Evolutionary conservation across 2,113 vertebrate genomes (phyloP).

Genomic region (Barbus barbus): DNA sequence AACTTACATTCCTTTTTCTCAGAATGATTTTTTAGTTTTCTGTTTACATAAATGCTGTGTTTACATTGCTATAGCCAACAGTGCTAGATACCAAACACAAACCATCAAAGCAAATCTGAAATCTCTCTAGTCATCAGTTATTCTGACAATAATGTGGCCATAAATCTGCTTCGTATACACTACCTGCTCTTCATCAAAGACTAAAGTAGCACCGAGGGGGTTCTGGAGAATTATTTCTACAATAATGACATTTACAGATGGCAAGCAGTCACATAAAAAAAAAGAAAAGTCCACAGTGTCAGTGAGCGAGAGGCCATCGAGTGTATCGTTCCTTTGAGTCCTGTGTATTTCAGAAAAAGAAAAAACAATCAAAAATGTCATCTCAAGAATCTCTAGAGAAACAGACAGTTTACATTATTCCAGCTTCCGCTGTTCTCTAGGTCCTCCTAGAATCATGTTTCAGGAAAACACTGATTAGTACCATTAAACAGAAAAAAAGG

Average conservation of each 20-base stretch:
- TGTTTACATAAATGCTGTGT: not conserved
- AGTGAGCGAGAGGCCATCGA: not conserved
- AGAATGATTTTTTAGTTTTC: too few species aligned
- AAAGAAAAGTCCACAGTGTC: not conserved
- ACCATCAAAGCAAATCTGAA: not conserved
- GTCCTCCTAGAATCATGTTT: slow-evolving; percentile 54
- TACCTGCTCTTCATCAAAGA: not conserved
- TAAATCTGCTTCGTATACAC: not conserved
- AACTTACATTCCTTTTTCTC: too few species aligned
- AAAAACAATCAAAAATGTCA: slow-evolving; percentile 37
- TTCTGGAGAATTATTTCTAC: not conserved
- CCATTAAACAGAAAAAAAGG: too few species aligned
- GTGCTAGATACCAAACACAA: not conserved
- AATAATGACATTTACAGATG: not conserved
- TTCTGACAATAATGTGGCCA: slow-evolving; percentile 10
- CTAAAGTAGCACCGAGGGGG: not conserved
- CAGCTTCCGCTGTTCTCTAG: slow-evolving; percentile 62
- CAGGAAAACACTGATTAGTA: slow-evolving; percentile 75
- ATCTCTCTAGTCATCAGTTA: not conserved
- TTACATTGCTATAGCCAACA: not conserved
- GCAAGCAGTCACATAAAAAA: not conserved
- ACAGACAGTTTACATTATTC: slow-evolving; percentile 68
- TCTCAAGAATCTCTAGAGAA: slow-evolving; percentile 59
- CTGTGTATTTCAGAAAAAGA: not conserved
- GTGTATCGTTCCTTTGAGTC: not conserved